Evolutionary conservation across 2,797 vertebrate species (phyloP), one percentile per base, ranked within the genome.

Genomic region (Enteromius paludinosus): DNA sequence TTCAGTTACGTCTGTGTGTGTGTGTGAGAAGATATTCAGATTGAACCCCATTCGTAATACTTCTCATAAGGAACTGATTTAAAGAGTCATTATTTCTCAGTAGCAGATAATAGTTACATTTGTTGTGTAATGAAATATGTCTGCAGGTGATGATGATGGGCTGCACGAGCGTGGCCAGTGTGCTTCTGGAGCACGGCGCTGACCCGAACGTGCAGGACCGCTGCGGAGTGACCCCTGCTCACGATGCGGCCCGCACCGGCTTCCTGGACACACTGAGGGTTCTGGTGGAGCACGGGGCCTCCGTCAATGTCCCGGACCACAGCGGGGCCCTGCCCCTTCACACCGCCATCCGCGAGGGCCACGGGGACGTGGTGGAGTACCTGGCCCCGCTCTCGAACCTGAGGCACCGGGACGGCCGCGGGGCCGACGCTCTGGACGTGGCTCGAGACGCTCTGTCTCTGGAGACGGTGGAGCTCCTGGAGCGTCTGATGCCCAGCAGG

Each of bases 121-220:
- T 49, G 5, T 17, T 17, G 15, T 17, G 20, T 54, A 18, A 20
- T 20, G 20, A 54, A n/a, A n/a, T 43, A 11, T 38, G n/a, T 35
- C 17, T 38, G 0, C 87, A 98, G 97, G 96, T 96, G 45, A 97
- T 97, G 97, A 97, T 98, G 97, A 96, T 97, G 89, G 97, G 97
- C 20, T 96, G 94, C 85, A 87, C 92, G 49, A 88, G 91, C 17
- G 87, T 97, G 0, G 97, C 96, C 1, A 83, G 89, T 59, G 90
- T 97, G 81, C 91, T 98, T 18, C 87, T 98, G 90, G 96, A 97
- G 82, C 96, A 96, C 54, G 96, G 97, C 1, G 96, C 97, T 0
- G 91, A 95, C 61, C 95, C 96, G 28, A 97, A 97, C 23, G 6
- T 97, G 81, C 96, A 96, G 90, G 96, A 97, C 68, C 86, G 89